A percentile compares a stretch with the other conserved stretches of the same genome.
phyloP scores from a whole-genome alignment of 2,888 invertebrate species.

The Nebria salina region DNA sequence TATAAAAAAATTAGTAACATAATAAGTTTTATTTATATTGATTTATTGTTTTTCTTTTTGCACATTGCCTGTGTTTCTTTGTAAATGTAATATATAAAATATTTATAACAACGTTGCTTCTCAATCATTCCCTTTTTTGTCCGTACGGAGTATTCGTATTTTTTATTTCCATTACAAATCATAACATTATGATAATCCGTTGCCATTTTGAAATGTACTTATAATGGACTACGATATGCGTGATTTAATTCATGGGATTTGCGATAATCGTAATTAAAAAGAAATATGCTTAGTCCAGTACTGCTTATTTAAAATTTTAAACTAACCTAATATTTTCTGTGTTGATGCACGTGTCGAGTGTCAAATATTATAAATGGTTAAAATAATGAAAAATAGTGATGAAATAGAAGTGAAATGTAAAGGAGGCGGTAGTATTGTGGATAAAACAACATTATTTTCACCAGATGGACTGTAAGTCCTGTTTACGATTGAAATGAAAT shows the following conservation, averaged over 20 bases:
- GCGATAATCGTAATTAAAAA: too few relatives aligned
- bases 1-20: constrained; percentile 42
- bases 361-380: constrained; percentile 7
- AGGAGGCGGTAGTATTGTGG: constrained; percentile 72
- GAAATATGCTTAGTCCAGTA: too few relatives aligned
- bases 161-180: background rate
- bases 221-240: too few relatives aligned
- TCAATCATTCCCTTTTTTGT: background rate
- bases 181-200: background rate
- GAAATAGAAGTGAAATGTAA: constrained; percentile 65
- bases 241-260: too few relatives aligned
- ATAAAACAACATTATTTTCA: constrained; percentile 71
- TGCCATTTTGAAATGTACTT: background rate
- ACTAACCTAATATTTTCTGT: background rate
- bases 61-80: constrained; percentile 46
- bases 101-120: constrained; percentile 34
- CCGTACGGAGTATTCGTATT: too few relatives aligned
- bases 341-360: constrained; percentile 13
- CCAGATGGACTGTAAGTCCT: constrained; percentile 69
- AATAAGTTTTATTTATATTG: constrained; percentile 47
- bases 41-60: constrained; percentile 43
- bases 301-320: too few relatives aligned
- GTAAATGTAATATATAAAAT: constrained; percentile 47
- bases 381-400: constrained; percentile 43
- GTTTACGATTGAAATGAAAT: background rate